Evolutionary conservation across 2,888 invertebrate genomes (phyloP).

Genomic region (Yponomeuta malinellus): DNA sequence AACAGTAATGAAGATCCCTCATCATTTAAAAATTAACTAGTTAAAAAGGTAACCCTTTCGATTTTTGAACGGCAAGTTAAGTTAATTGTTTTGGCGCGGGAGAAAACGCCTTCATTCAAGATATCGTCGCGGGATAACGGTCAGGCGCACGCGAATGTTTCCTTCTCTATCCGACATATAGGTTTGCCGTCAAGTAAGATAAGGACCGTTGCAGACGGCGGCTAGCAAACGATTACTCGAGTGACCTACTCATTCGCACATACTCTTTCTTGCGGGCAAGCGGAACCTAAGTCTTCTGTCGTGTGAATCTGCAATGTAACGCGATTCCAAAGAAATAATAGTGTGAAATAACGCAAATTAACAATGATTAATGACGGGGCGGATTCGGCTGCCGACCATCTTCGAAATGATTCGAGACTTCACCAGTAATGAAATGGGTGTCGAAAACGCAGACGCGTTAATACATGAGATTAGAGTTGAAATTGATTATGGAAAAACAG

Average conservation of each 20-base stretch:
- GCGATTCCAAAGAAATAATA: conserved; percentile 39
- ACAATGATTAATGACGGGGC: conserved; percentile 34
- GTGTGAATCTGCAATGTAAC: conserved; percentile 63
- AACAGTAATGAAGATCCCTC: background rate
- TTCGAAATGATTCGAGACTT: background rate
- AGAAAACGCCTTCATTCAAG: conserved; percentile 76
- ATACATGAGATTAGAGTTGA: background rate
- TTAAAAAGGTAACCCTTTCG: conserved; percentile 49
- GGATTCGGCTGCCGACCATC: background rate
- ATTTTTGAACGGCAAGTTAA: conserved; percentile 59
- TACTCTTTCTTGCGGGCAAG: conserved; percentile 76
- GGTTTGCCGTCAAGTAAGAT: conserved; percentile 24
- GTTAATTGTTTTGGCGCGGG: conserved; percentile 69
- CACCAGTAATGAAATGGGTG: conserved; percentile 12
- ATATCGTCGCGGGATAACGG: conserved; percentile 73
- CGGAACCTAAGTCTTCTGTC: conserved; percentile 72
- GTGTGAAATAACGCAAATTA: conserved; percentile 58
- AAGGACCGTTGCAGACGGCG: conserved; percentile 48
- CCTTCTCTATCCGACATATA: conserved; percentile 33
- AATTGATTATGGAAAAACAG: background rate
- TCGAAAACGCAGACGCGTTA: conserved; percentile 13
- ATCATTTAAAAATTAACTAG: conserved; percentile 27
- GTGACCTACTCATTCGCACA: conserved; percentile 73
- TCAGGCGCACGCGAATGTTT: conserved; percentile 54
- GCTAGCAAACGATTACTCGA: conserved; percentile 70